A percentile compares a stretch with the other conserved stretches of the same genome.
Evolutionary conservation across 2,888 invertebrate species (phyloP).

Genomic region (Erynnis tages): DNA sequence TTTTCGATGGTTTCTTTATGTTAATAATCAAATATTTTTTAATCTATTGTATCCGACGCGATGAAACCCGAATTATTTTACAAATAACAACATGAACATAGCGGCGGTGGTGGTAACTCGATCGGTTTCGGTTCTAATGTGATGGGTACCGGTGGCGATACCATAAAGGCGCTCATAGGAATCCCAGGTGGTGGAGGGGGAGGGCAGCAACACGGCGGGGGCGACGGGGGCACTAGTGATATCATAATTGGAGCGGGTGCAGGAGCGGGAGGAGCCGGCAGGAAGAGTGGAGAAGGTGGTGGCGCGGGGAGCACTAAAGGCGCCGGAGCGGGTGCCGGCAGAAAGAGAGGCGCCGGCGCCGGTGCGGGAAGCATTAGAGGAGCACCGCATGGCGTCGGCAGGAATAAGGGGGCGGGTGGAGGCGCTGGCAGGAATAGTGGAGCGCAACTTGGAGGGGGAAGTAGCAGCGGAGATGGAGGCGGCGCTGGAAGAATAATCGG

Average conservation of each 20-base stretch:
- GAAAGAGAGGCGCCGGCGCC: slow-evolving; percentile 30
- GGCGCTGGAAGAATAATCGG: slow-evolving; percentile 25
- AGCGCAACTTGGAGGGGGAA: slow-evolving; percentile 36
- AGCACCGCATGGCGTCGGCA: slow-evolving; percentile 32
- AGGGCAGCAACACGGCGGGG: slow-evolving; percentile 43
- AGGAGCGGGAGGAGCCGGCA: slow-evolving; percentile 38
- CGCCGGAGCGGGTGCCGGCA: slow-evolving; percentile 26
- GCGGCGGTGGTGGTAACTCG: slow-evolving; percentile 36
- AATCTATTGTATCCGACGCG: too few relatives aligned
- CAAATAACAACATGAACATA: slow-evolving; percentile 15
- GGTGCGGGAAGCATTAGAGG: slow-evolving; percentile 35
- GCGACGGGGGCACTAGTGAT: slow-evolving; percentile 51
- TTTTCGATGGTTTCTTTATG: too few relatives aligned
- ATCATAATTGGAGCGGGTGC: slow-evolving; percentile 49
- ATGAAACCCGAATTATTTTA: too few relatives aligned
- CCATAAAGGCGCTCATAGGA: slow-evolving; percentile 67
- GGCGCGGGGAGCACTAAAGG: slow-evolving; percentile 36
- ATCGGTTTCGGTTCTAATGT: slow-evolving; percentile 64
- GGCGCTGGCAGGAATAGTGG: slow-evolving; percentile 35
- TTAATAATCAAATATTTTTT: too few relatives aligned
- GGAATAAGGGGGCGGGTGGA: slow-evolving; percentile 31
- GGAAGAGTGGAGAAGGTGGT: slow-evolving; percentile 33
- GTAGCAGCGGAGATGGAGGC: slow-evolving; percentile 32
- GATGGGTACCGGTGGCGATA: slow-evolving; percentile 62
- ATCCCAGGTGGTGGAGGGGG: slow-evolving; percentile 47